Evolutionary conservation across 2,888 invertebrate genomes (phyloP).

Genomic region (Steinernema scapterisci): DNA sequence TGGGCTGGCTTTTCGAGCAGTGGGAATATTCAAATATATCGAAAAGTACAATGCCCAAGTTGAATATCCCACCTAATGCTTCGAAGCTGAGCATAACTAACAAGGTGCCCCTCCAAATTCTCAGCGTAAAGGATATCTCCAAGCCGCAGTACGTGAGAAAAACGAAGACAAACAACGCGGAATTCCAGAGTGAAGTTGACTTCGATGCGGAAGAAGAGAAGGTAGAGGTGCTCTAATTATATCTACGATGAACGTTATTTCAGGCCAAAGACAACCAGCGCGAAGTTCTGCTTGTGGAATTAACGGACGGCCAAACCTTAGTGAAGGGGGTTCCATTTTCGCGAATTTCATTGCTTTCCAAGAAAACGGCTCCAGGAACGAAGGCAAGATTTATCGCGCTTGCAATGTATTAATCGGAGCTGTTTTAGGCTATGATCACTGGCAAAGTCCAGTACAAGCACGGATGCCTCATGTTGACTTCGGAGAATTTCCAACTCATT

Average conservation of each 20-base stretch:
- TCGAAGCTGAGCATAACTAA: not conserved
- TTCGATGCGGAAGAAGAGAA: not conserved
- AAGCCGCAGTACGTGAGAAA: not conserved
- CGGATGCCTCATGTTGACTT: not conserved
- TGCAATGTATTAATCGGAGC: not conserved
- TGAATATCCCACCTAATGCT: constrained; percentile 8
- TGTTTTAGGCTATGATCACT: not conserved
- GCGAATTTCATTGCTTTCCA: not conserved
- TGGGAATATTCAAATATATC: not conserved
- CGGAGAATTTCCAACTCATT: not conserved
- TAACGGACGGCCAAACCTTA: not conserved
- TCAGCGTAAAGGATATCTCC: constrained; percentile 16
- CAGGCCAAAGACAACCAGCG: not conserved
- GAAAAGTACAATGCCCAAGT: not conserved
- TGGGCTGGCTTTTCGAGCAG: not conserved
- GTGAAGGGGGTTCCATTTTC: not conserved
- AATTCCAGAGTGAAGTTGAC: constrained; percentile 14
- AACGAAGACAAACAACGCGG: not conserved
- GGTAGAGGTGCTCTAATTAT: not conserved
- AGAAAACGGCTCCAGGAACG: not conserved
- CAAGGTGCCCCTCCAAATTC: not conserved
- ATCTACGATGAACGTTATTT: not conserved
- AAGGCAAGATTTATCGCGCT: not conserved
- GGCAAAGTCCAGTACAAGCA: not conserved
- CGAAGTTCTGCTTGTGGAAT: not conserved